Evolutionary conservation across 2,113 vertebrate genomes (phyloP), one percentile per base, ranked within the genome.

Genomic region (Isurus oxyrinchus): DNA sequence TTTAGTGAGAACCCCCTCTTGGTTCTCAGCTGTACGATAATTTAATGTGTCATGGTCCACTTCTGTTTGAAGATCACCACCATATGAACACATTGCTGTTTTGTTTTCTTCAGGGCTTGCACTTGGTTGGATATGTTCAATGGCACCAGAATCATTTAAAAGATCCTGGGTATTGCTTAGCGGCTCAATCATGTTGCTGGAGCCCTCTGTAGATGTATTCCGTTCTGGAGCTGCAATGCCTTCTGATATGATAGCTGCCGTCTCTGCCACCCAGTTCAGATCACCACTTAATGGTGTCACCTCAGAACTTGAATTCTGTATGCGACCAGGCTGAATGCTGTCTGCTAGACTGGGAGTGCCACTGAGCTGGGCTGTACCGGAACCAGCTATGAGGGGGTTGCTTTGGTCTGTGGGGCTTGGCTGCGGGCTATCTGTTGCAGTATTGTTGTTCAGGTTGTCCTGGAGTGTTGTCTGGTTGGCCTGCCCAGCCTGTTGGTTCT

Each of bases 361-460:
- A 21, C 55, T 31, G 84, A 16, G 23, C 44, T 90, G 44, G 66
- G 53, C 55, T 93, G 69, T 63, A 76, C 35, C 35, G 53, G 96
- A 23, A 40, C 76, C 8, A 31, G 72, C 13, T 84, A 49, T n/a
- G 14, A 86, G 96, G 11, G 53, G 76, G 57, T 91, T 2, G 96
- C 97, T 31, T 90, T 16, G 19, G 84, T 96, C 19, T 79, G 63
- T 2, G n/a, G 97, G 5, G 96, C 91, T 16, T 97, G 96, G 90
- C 96, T 59, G 94, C 7, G 31, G 0, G 96, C 14, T 0, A 0
- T 97, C 87, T 0, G 97, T 97, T 0, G 97, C 97, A 3, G 98
- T 98, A 97, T 99, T 99, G 98, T 99, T 99, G 98, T 99, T 99
- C 61, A 99, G 98, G 97, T 99, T 99, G 96, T 99, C 99, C 3